phyloP scores from a whole-genome alignment of 2,797 vertebrate genomes.

The Hippopotamyrus pictus region DNA sequence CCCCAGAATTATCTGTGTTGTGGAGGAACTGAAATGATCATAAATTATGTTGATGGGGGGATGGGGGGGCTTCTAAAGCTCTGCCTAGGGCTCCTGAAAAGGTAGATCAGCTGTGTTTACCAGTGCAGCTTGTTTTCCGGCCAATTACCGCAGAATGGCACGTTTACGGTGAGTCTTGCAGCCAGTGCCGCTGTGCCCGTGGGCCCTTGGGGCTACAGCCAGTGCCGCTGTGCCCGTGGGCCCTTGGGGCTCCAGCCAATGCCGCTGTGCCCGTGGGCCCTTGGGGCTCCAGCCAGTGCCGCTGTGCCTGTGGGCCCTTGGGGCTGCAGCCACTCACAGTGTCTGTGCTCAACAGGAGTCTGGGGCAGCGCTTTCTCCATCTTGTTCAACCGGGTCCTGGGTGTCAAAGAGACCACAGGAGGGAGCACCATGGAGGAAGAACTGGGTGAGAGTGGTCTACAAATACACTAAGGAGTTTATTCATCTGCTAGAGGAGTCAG shows the following conservation, averaged over 20 bases:
- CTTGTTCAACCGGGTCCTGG: constrained; percentile 92
- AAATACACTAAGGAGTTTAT: background rate
- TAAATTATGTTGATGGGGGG: background rate
- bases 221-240: background rate
- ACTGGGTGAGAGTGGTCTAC: constrained; percentile 70
- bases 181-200: no score
- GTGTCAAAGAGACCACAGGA: constrained; percentile 71
- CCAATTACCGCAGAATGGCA: background rate
- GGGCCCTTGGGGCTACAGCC: background rate
- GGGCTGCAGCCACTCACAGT: background rate
- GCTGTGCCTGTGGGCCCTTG: background rate
- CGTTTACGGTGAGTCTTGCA: background rate
- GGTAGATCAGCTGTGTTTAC: background rate
- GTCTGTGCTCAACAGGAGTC: constrained; percentile 65
- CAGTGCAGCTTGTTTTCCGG: background rate
- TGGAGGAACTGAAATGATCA: background rate
- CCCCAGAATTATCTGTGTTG: background rate
- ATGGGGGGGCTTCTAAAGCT: background rate
- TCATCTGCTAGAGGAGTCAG: background rate
- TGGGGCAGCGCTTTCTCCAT: constrained; percentile 99
- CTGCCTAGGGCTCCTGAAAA: background rate
- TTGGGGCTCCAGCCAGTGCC: background rate
- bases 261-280: no score
- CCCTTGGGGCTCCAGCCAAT: background rate
- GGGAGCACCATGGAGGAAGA: constrained; percentile 95